Conservation (phyloP, 2,797 vertebrate species). For the Phylloscopus collybita region DNA sequence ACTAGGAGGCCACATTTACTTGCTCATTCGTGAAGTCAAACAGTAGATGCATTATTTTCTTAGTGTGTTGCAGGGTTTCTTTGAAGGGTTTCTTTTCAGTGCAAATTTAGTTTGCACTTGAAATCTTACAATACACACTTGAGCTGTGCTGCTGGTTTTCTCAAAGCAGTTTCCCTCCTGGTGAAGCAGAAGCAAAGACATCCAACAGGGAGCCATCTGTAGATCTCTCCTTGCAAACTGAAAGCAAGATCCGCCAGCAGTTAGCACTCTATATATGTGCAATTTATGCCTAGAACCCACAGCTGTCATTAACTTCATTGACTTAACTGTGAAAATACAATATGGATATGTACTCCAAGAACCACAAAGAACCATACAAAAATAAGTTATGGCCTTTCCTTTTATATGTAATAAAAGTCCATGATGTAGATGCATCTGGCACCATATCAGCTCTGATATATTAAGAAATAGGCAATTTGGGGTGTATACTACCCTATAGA, state of each 20-base stretch:
- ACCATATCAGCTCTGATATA: background rate
- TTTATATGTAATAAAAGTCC: background rate
- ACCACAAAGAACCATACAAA: background rate
- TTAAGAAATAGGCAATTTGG: background rate
- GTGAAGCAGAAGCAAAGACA: background rate
- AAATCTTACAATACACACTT: background rate
- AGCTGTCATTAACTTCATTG: background rate
- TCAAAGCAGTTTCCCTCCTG: background rate
- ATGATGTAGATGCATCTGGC: background rate
- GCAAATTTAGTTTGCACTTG: background rate
- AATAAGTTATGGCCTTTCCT: background rate
- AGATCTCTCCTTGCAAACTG: background rate
- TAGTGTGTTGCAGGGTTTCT: background rate
- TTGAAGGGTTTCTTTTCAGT: background rate
- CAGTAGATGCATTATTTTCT: background rate
- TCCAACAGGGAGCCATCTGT: background rate
- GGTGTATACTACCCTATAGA: background rate
- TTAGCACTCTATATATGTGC: background rate
- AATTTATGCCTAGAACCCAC: background rate
- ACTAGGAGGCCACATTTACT: background rate
- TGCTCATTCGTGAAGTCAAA: background rate
- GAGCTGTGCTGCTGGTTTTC: background rate
- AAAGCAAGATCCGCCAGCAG: background rate
- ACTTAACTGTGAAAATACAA: background rate
- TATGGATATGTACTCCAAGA: background rate